Conservation (phyloP, 2,888 invertebrate species). For the Caenorhabditis sp. region DNA sequence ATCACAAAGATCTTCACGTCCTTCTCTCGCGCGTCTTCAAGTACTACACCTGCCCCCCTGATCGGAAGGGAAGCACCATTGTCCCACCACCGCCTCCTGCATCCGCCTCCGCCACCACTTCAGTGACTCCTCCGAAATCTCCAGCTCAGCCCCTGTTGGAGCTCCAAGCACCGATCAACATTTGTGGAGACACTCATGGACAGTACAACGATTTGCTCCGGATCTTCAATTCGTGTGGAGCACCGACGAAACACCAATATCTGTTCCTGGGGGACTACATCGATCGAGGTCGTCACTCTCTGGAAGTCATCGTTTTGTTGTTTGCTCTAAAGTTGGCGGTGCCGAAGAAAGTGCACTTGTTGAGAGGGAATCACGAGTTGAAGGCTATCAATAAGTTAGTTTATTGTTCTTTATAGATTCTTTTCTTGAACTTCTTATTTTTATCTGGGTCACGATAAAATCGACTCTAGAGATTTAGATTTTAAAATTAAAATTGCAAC, state of each 20-base stretch:
- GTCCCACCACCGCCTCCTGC: not conserved
- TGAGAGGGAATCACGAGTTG: constrained; percentile 80
- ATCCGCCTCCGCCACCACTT: constrained; percentile 16
- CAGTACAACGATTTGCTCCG: constrained; percentile 70
- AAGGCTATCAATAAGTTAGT: constrained; percentile 75
- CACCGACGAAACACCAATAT: constrained; percentile 69
- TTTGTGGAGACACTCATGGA: constrained; percentile 73
- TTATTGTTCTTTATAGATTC: too few relatives aligned
- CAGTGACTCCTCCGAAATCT: constrained; percentile 23
- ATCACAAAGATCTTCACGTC: not conserved
- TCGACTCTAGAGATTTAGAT: too few relatives aligned
- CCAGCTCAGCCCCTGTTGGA: constrained; percentile 34
- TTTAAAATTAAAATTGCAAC: too few relatives aligned
- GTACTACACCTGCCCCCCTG: constrained; percentile 15
- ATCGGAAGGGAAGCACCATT: not conserved
- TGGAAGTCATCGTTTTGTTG: constrained; percentile 76
- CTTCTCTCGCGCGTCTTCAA: constrained; percentile 12
- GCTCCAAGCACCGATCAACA: constrained; percentile 65
- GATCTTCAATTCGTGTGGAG: constrained; percentile 71
- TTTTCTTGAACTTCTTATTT: too few relatives aligned
- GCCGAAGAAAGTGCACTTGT: constrained; percentile 75
- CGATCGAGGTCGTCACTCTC: constrained; percentile 76
- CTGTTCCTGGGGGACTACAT: constrained; percentile 79
- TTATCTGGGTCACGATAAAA: too few relatives aligned
- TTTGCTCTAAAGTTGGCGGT: constrained; percentile 73